These are phyloP conservation scores for Falcunculus frontatus DNA, from an alignment of 2,113 vertebrate genomes.

Conservation along the genomic window DNA sequence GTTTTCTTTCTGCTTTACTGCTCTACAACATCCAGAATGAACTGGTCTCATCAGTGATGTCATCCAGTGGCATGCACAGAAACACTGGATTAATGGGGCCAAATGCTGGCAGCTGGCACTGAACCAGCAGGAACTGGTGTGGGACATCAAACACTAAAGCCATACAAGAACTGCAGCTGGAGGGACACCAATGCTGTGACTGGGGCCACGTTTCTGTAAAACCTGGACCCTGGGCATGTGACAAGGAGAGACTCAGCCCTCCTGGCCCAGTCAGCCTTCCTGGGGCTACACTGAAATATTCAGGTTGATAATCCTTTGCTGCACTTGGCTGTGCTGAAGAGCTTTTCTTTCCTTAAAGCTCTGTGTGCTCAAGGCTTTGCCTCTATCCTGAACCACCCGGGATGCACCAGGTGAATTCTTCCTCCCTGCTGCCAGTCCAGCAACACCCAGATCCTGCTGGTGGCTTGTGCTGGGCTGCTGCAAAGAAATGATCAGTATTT, in stretches of 20 bases:
- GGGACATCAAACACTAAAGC: background rate
- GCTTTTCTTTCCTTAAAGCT: background rate
- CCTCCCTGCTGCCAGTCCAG: background rate
- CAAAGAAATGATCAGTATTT: background rate
- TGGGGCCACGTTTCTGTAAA: background rate
- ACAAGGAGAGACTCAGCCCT: background rate
- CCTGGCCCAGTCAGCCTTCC: background rate
- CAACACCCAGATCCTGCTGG: background rate
- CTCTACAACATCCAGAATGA: background rate
- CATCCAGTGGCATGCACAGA: background rate
- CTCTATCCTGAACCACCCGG: background rate
- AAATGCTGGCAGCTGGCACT: too few relatives aligned
- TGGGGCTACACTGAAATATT: background rate
- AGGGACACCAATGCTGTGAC: background rate
- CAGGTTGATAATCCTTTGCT: background rate
- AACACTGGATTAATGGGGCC: background rate
- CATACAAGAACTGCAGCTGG: background rate
- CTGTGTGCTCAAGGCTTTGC: background rate
- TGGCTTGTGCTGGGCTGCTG: background rate
- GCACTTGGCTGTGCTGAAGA: background rate
- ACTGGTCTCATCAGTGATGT: background rate
- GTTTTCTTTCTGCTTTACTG: background rate
- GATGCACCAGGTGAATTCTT: background rate
- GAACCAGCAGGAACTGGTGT: background rate
- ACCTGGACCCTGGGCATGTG: background rate